Conservation (phyloP, 1,140 invertebrate genomes). For the Zelostemma sp. region DNA sequence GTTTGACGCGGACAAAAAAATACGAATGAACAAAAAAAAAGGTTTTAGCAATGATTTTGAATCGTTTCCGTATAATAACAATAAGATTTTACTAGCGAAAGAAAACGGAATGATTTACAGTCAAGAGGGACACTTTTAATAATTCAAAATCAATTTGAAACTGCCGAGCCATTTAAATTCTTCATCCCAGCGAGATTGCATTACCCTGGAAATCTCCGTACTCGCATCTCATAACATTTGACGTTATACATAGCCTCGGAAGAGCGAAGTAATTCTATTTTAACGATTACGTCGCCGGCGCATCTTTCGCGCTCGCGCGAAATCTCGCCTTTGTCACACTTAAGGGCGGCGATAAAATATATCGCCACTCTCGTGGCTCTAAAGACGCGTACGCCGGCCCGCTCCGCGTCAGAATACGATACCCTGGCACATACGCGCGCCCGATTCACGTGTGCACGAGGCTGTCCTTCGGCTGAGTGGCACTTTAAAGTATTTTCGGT, state of each 20-base stretch:
- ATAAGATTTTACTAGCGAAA: too few species aligned
- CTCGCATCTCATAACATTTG: constrained; percentile 33
- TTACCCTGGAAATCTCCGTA: constrained; percentile 17
- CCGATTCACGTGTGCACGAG: constrained; percentile 4
- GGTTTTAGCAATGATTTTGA: too few species aligned
- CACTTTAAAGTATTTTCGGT: constrained; percentile 70
- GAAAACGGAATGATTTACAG: too few species aligned
- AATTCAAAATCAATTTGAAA: too few species aligned
- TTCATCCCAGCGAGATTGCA: not conserved
- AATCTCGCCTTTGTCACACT: constrained; percentile 46
- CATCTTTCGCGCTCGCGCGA: constrained; percentile 30
- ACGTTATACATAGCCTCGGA: constrained; percentile 41
- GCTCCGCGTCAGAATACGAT: not conserved
- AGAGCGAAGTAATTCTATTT: constrained; percentile 46
- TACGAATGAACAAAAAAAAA: too few species aligned
- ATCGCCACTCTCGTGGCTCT: constrained; percentile 31
- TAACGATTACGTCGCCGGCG: constrained; percentile 48
- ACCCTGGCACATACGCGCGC: constrained; percentile 15
- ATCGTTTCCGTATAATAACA: too few species aligned
- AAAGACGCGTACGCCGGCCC: not conserved
- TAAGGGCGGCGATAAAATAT: constrained; percentile 58
- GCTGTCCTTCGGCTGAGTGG: constrained; percentile 55
- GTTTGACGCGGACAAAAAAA: too few species aligned
- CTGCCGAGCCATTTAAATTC: too few species aligned
- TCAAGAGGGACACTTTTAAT: too few species aligned